Conservation (phyloP, 2,888 invertebrate species). For the Alcis repandata region DNA sequence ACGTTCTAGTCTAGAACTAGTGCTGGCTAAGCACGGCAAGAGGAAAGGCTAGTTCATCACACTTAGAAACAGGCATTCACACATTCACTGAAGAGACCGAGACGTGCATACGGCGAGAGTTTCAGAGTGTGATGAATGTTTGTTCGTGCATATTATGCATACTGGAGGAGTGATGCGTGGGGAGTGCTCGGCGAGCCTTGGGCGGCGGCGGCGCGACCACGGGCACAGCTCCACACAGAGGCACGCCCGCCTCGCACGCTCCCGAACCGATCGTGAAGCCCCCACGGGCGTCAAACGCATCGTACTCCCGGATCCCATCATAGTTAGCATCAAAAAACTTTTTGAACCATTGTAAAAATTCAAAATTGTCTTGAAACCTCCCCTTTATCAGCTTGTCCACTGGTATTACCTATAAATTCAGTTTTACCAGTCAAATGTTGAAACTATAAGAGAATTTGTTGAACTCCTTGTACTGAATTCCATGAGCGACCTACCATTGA, state of each 20-base stretch:
- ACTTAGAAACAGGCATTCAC: slow-evolving; percentile 52
- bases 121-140: slow-evolving; percentile 60
- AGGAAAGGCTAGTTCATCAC: slow-evolving; percentile 50
- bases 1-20: slow-evolving; percentile 52
- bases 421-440: slow-evolving; percentile 25
- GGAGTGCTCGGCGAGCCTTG: slow-evolving; percentile 61
- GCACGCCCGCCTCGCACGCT: slow-evolving; percentile 83
- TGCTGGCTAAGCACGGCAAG: slow-evolving; percentile 59
- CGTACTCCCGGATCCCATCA: slow-evolving; percentile 96
- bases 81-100: slow-evolving; percentile 14
- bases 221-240: slow-evolving; percentile 70
- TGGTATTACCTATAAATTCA: slow-evolving; percentile 95
- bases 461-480: slow-evolving; percentile 14
- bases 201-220: slow-evolving; percentile 59
- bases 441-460: slow-evolving; percentile 9
- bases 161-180: slow-evolving; percentile 75
- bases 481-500: slow-evolving; percentile 8
- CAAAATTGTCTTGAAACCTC: slow-evolving; percentile 99
- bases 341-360: slow-evolving; percentile 99
- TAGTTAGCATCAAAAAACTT: slow-evolving; percentile 99
- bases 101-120: slow-evolving; percentile 35
- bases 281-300: slow-evolving; percentile 95
- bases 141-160: slow-evolving; percentile 66
- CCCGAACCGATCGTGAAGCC: slow-evolving; percentile 93
- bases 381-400: slow-evolving; percentile 99